phyloP scores from a whole-genome alignment of 2,113 vertebrate species.

The Tapirus terrestris region DNA sequence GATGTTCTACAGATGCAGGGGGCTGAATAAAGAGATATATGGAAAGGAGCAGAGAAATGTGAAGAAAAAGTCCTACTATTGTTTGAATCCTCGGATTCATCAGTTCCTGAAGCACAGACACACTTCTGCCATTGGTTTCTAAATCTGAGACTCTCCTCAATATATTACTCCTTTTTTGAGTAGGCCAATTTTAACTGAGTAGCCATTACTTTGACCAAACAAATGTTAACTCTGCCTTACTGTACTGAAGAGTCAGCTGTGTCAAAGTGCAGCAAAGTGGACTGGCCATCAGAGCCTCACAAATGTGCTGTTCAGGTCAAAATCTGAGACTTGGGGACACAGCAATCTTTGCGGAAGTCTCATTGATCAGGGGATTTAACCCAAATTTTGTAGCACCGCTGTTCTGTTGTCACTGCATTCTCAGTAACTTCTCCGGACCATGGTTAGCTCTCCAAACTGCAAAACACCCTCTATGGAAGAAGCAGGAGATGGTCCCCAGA shows the following conservation, averaged over 20 bases:
- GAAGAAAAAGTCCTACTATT: neutral
- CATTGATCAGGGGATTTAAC: neutral
- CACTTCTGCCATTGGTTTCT: neutral
- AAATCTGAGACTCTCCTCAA: neutral
- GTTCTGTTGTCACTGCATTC: neutral
- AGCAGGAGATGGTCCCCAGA: neutral
- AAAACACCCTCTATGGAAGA: neutral
- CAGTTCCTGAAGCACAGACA: neutral
- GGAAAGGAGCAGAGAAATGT: neutral
- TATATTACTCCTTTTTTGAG: neutral
- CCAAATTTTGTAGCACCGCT: accelerated
- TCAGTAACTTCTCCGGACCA: neutral
- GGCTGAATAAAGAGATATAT: neutral
- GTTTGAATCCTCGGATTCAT: neutral
- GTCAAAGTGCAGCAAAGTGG: neutral
- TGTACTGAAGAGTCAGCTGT: neutral
- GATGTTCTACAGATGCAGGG: neutral
- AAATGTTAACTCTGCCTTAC: neutral
- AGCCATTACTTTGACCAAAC: neutral
- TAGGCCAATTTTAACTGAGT: neutral
- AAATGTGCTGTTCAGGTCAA: neutral
- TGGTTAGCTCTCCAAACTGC: neutral
- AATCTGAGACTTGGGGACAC: too few species aligned
- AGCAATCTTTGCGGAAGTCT: accelerated
- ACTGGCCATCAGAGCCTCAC: accelerated